Evolutionary conservation across 2,888 invertebrate genomes (phyloP), one percentile per base, ranked within the genome.

Genomic region (Philaethria dido): DNA sequence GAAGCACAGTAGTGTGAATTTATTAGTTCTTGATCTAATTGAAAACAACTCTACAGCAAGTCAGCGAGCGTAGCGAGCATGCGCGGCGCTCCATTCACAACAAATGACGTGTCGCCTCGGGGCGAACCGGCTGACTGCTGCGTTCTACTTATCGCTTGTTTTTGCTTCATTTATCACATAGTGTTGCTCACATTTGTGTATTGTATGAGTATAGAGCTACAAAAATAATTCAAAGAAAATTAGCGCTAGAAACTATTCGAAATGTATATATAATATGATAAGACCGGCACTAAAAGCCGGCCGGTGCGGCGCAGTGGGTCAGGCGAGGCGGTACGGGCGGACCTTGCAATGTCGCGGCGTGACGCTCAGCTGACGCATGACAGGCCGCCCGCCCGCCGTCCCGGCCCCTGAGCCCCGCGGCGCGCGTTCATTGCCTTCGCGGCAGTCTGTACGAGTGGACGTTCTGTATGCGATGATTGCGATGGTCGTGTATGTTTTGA

Each of bases 351-450:
- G 93, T 93, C 93, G 93, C 93, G 92, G 88, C 89, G 88, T 92
- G 92, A 90, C 92, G 93, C 92, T 93, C 92, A 93, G 93, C 92
- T 93, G 92, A 92, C 87, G 86, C 78, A 77, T 77, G 82, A 84
- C 84, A 83, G 83, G 87, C 85, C 80, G 84, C 83, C 86, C 89
- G 89, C 77, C 80, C 85, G 86, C 87, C 87, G 82, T 75, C 80
- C 78, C 82, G 74, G 78, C 77, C 84, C 85, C 84, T 9, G 16
- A 11, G 83, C 85, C 87, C 90, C 93, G 89, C 92, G 89, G 86
- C 73, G 72, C 93, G 93, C 94, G 94, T 94, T 94, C 94, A 94
- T 94, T 94, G 94, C 93, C 93, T 94, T 92, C 93, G 94, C 93
- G 94, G 94, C 94, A 85, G 89, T 90, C 90, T 90, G 83, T 82